These are phyloP conservation scores for Anguilla rostrata DNA, from an alignment of 2,113 vertebrate genomes.

Conservation along the genomic window DNA sequence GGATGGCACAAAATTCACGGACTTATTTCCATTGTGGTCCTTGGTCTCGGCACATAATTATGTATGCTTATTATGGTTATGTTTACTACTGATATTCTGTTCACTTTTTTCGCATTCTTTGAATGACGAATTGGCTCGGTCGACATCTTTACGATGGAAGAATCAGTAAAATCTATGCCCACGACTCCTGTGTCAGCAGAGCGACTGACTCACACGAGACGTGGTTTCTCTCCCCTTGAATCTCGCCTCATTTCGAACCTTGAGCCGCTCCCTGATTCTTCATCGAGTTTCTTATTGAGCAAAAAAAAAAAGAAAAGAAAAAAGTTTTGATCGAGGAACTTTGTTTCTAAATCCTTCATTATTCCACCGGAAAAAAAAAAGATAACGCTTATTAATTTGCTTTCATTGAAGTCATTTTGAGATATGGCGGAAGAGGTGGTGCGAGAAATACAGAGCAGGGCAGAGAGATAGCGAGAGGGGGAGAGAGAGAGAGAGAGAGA, in stretches of 20 bases:
- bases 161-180: background rate
- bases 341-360: background rate
- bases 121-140: too few species aligned
- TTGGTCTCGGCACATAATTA: too few species aligned
- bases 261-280: background rate
- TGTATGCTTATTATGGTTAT: too few species aligned
- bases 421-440: background rate
- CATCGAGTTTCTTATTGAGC: background rate
- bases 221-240: background rate
- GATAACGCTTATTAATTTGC: background rate
- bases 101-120: too few species aligned
- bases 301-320: background rate
- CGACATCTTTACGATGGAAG: background rate
- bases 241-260: background rate
- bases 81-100: too few species aligned
- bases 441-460: background rate
- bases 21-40: too few species aligned
- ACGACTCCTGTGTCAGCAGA: background rate
- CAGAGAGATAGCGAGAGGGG: background rate
- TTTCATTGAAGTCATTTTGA: background rate
- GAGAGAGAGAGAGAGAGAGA: background rate
- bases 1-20: too few species aligned
- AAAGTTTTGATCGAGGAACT: background rate
- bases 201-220: background rate
- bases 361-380: background rate